Evolutionary conservation across 2,113 vertebrate species (phyloP).

Genomic region (Urocitellus parryii): DNA sequence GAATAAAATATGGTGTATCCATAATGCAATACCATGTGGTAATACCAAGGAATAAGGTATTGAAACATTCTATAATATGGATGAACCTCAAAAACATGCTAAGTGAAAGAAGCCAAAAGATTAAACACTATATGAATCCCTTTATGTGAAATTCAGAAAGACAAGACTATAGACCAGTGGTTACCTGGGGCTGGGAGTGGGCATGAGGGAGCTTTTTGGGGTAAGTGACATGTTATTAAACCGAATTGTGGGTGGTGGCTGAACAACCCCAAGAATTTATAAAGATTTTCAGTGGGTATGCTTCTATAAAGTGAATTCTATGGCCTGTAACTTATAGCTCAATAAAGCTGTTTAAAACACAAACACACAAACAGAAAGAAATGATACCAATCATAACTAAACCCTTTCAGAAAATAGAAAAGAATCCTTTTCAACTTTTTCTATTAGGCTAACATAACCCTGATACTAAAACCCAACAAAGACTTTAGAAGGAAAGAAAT

Average conservation of each 20-base stretch:
- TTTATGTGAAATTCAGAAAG: background rate
- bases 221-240: background rate
- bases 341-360: background rate
- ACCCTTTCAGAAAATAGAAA: background rate
- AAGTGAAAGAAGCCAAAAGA: background rate
- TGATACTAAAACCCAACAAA: background rate
- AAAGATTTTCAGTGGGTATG: background rate
- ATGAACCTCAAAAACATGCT: background rate
- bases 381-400: background rate
- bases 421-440: background rate
- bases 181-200: background rate
- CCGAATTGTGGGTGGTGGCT: background rate
- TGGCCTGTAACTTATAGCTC: background rate
- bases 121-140: background rate
- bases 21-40: background rate
- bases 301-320: background rate
- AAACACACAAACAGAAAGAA: background rate
- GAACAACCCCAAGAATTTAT: background rate
- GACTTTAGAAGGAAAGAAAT: background rate
- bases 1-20: background rate
- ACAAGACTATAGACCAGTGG: background rate
- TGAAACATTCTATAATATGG: background rate
- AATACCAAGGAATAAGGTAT: background rate
- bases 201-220: background rate
- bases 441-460: background rate